Evolutionary conservation across 2,113 vertebrate species (phyloP), one percentile per base, ranked within the genome.

Genomic region (Crotalus tigris): DNA sequence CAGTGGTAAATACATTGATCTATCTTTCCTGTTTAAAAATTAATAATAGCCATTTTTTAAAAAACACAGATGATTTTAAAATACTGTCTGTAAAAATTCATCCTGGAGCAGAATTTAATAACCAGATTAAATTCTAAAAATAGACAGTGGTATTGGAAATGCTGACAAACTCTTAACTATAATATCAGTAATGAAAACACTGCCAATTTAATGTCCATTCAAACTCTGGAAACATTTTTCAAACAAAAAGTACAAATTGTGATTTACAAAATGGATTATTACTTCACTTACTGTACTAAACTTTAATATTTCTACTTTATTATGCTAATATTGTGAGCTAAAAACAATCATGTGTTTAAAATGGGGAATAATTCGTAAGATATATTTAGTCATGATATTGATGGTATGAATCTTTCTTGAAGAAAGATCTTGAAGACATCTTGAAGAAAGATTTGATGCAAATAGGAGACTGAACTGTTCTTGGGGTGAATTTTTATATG

Each of bases 141-240:
- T 94, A 95, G 96, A 91, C 96, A 94, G 93, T 96, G 96, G 89
- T 95, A 96, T 96, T 97, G 96, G 96, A 97, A 93, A 53, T 91
- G 89, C 92, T 94, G 95, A 94, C 93, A 94, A 94, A 58, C 92
- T 93, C 93, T 96, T 96, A 93, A 26, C 95, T 96, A 94, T 92
- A 94, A 49, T 4, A 85, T 94, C 96, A 95, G 92, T 97, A 94
- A 95, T 95, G 69, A 96, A 96, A 93, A 96, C 93, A 92, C 44
- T 93, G 92, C 94, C 97, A 96, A 96, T 96, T 95, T 92, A 94
- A 95, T 91, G 89, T 39, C 92, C 93, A 94, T 93, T 59, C 92
- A 94, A 69, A 95, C 92, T 95, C 95, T 96, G 93, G 94, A 96
- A 97, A 90, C 88, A 87, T 94, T 93, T 94, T 95, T 85, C 92